Evolutionary conservation across 2,888 invertebrate genomes (phyloP).

Genomic region (Agriopis marginaria): DNA sequence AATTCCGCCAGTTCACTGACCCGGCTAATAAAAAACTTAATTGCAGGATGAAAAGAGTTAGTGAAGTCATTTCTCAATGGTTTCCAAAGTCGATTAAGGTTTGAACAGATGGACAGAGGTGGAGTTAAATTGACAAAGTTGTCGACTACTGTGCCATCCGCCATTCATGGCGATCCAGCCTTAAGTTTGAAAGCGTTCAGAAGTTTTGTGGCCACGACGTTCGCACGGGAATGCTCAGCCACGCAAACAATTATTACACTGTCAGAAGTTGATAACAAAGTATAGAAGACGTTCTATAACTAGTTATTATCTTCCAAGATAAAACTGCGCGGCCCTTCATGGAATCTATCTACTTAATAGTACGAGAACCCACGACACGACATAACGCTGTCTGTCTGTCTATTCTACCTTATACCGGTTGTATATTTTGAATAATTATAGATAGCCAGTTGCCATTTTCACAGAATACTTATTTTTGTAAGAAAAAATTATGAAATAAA

Average conservation of each 20-base stretch:
- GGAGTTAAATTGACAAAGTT: constrained; percentile 76
- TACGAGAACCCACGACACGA: too few relatives aligned
- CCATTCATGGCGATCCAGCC: constrained; percentile 67
- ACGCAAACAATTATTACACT: constrained; percentile 17
- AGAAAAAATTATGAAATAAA: not conserved
- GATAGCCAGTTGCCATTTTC: too few relatives aligned
- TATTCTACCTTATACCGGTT: not conserved
- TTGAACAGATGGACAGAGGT: constrained; percentile 57
- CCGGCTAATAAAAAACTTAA: constrained; percentile 44
- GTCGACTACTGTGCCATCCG: constrained; percentile 66
- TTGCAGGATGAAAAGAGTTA: constrained; percentile 33
- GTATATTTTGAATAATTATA: too few relatives aligned
- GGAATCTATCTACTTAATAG: too few relatives aligned
- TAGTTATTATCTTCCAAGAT: not conserved
- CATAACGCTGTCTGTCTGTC: not conserved
- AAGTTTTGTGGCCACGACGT: constrained; percentile 63
- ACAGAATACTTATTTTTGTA: not conserved
- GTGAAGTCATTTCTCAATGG: constrained; percentile 31
- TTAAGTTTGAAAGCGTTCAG: constrained; percentile 75
- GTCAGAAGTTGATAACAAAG: constrained; percentile 1
- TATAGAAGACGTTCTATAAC: not conserved
- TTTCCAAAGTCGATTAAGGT: constrained; percentile 47
- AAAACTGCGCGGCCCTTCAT: too few relatives aligned
- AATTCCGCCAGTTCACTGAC: constrained; percentile 30
- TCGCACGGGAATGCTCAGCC: constrained; percentile 34